phyloP scores from a whole-genome alignment of 2,888 invertebrate genomes.

The Julus scandinavius region DNA sequence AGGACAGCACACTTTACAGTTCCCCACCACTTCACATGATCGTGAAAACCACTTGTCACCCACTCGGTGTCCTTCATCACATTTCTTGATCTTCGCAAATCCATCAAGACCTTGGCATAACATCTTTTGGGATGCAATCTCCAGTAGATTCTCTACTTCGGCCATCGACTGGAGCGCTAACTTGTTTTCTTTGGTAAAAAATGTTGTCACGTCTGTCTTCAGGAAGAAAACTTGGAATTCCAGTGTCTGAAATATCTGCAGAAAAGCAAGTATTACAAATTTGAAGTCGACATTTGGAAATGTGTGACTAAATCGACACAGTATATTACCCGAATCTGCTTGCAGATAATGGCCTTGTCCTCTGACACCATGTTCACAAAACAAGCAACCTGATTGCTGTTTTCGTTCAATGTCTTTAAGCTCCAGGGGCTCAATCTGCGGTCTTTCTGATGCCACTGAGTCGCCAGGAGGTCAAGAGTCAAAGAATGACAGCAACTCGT shows the following conservation, averaged over 20 bases:
- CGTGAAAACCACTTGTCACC: background rate
- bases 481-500: background rate
- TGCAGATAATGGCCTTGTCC: background rate
- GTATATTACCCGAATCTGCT: background rate
- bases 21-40: background rate
- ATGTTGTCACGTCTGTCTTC: background rate
- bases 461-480: background rate
- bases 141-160: background rate
- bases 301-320: too few relatives aligned
- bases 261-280: background rate
- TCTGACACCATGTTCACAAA: background rate
- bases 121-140: background rate
- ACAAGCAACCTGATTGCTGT: background rate
- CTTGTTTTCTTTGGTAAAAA: background rate
- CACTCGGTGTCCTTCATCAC: background rate
- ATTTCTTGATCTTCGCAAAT: background rate
- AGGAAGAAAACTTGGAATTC: background rate
- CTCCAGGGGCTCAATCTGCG: background rate
- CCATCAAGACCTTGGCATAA: background rate
- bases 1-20: background rate
- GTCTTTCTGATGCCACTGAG: background rate
- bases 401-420: background rate
- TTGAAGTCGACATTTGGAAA: too few relatives aligned
- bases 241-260: background rate
- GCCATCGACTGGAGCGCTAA: background rate